Conservation (phyloP, 2,888 invertebrate species). For the Lithophane socia region DNA sequence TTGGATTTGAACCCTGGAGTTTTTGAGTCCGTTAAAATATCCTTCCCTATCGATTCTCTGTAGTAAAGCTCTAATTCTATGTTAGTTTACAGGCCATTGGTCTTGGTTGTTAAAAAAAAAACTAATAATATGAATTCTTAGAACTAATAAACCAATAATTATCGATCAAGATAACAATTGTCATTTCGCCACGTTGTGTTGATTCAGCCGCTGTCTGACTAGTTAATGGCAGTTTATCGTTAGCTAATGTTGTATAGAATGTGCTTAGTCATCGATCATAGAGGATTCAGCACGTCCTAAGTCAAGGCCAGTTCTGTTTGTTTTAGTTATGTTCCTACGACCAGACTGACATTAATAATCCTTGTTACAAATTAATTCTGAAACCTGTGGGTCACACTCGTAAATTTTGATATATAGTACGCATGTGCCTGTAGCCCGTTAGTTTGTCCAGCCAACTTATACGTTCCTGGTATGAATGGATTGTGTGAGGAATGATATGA, state of each 20-base stretch:
- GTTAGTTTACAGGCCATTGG: background rate
- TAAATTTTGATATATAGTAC: background rate
- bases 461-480: background rate
- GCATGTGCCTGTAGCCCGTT: background rate
- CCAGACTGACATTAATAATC: background rate
- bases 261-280: conserved; percentile 3
- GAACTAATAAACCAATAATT: background rate
- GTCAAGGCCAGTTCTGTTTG: conserved; percentile 19
- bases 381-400: conserved; percentile 4
- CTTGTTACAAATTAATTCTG: background rate
- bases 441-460: background rate
- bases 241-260: conserved; percentile 4
- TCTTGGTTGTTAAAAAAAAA: background rate
- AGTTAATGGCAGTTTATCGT: conserved; percentile 17
- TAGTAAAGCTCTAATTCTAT: background rate
- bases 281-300: background rate
- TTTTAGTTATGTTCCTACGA: background rate
- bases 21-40: conserved; percentile 24
- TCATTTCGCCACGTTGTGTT: background rate
- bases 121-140: no score
- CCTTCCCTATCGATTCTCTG: background rate
- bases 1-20: background rate
- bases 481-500: no score
- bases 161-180: background rate
- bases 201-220: background rate